These are phyloP conservation scores for Nyctibius bracteatus DNA, from an alignment of 2,113 vertebrate genomes.

Conservation along the genomic window DNA sequence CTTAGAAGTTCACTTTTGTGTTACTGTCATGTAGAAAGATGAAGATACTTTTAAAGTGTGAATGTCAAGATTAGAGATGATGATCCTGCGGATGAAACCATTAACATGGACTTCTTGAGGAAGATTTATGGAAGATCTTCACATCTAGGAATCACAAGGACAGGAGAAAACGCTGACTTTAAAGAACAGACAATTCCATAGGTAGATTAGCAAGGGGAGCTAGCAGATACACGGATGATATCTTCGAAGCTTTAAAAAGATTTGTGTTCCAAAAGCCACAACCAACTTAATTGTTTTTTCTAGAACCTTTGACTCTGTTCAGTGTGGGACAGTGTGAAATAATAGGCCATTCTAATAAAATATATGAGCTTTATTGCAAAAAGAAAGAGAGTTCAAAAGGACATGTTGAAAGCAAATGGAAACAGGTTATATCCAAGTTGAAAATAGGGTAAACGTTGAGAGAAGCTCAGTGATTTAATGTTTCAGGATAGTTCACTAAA, in stretches of 20 bases:
- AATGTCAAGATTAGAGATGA: not conserved
- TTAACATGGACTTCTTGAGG: not conserved
- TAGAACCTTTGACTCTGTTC: not conserved
- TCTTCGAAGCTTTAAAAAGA: not conserved
- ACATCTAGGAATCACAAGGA: not conserved
- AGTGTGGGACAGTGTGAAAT: not conserved
- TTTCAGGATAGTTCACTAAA: not conserved
- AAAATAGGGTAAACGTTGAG: not conserved
- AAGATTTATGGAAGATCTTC: not conserved
- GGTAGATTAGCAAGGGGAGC: not conserved
- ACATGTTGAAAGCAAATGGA: not conserved
- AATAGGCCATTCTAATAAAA: not conserved
- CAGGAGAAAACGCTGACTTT: not conserved
- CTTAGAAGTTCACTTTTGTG: not conserved
- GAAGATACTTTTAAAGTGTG: not conserved
- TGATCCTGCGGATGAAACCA: not conserved
- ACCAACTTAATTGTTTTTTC: not conserved
- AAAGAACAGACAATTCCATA: not conserved
- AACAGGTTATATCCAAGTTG: not conserved
- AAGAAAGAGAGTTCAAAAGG: not conserved
- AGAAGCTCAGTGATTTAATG: not conserved
- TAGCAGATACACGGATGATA: not conserved
- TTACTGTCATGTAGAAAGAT: not conserved
- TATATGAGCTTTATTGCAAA: not conserved
- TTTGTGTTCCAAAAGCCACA: not conserved